phyloP scores from a whole-genome alignment of 2,797 vertebrate genomes.

The Oryzias dopingdopingensis region DNA sequence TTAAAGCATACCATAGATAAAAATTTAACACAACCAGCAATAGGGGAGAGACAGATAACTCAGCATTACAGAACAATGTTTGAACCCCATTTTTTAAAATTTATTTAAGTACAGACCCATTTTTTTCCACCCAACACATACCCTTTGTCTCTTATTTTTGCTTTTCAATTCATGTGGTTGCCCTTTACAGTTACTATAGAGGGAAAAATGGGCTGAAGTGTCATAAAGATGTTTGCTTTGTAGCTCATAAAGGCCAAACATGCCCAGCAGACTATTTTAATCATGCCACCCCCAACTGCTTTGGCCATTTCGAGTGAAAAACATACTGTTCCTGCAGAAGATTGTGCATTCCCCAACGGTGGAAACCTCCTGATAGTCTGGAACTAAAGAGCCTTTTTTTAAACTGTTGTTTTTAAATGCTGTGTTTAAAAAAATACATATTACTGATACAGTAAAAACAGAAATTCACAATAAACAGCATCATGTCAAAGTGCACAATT shows the following conservation, averaged over 20 bases:
- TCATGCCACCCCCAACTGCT: no score
- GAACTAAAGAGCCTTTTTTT: slow-evolving; percentile 32
- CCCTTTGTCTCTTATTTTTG: slow-evolving; percentile 6
- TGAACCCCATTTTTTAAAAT: slow-evolving; percentile 54
- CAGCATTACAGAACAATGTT: slow-evolving; percentile 27
- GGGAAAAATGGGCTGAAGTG: no score
- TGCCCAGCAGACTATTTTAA: no score
- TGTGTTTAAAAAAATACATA: slow-evolving; percentile 63
- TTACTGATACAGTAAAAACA: slow-evolving; percentile 70
- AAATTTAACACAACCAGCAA: slow-evolving; percentile 30
- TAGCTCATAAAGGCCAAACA: no score
- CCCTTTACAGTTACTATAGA: slow-evolving; percentile 22
- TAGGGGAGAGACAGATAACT: slow-evolving; percentile 41
- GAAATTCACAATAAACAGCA: slow-evolving; percentile 63
- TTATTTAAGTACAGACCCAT: slow-evolving; percentile 62
- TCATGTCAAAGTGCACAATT: slow-evolving; percentile 76
- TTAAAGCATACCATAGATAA: slow-evolving; percentile 41
- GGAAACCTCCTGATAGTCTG: slow-evolving; percentile 3
- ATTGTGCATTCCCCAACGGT: no score
- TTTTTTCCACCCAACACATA: slow-evolving; percentile 12
- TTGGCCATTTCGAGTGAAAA: no score
- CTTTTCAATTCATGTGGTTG: slow-evolving; percentile 18
- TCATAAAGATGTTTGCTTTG: no score
- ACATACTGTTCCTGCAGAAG: no score
- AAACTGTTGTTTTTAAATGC: slow-evolving; percentile 29